Evolutionary conservation across 2,888 invertebrate species (phyloP).

Genomic region (Melinaea marsaeus): DNA sequence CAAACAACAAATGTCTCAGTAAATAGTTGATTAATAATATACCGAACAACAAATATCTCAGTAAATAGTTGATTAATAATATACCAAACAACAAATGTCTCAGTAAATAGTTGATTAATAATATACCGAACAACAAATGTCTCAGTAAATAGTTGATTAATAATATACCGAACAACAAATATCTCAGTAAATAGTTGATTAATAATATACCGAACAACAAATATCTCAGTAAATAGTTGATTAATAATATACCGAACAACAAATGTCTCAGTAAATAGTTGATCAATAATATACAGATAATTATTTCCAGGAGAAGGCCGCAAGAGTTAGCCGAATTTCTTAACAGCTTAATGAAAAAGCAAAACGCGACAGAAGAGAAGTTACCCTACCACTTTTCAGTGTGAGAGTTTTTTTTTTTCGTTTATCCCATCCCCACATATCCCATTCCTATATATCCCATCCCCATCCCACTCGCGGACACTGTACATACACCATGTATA

Average conservation of each 20-base stretch:
- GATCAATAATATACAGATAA: slow-evolving; percentile 30
- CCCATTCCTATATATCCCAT: slow-evolving; percentile 32
- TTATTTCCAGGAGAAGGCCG: slow-evolving; percentile 76
- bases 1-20: too few species aligned
- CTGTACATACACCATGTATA: slow-evolving; percentile 35
- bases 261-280: not conserved
- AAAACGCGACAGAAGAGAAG: slow-evolving; percentile 67
- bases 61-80: too few species aligned
- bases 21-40: too few species aligned
- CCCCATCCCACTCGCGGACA: slow-evolving; percentile 41
- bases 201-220: too few species aligned
- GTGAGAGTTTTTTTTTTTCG: slow-evolving; percentile 70
- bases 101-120: too few species aligned
- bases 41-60: too few species aligned
- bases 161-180: too few species aligned
- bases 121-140: too few species aligned
- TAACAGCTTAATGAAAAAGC: slow-evolving; percentile 71
- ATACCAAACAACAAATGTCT: too few species aligned
- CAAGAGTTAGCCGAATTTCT: slow-evolving; percentile 75
- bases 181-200: too few species aligned
- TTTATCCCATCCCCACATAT: slow-evolving; percentile 38
- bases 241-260: slow-evolving; percentile 16
- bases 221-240: not conserved
- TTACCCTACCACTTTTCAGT: slow-evolving; percentile 78
- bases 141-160: too few species aligned